Evolutionary conservation across 2,797 vertebrate species (phyloP).

Genomic region (Chelon auratus): DNA sequence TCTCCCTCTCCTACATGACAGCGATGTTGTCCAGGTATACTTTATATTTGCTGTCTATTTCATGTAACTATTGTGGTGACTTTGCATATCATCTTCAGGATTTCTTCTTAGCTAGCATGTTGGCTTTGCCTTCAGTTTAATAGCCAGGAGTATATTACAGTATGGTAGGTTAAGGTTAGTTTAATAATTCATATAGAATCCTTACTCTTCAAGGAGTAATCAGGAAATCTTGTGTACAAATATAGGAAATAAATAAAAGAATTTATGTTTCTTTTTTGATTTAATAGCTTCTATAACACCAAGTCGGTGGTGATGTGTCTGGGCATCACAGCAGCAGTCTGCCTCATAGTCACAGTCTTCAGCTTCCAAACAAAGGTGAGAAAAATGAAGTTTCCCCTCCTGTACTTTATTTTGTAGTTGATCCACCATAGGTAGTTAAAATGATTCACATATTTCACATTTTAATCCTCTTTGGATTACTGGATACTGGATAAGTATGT

Average conservation of each 20-base stretch:
- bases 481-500: no score
- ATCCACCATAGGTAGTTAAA: neutral
- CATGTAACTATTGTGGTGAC: neutral
- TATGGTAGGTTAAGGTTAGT: neutral
- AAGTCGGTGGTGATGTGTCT: slow-evolving; percentile 93
- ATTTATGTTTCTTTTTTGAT: slow-evolving; percentile 3
- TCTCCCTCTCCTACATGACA: slow-evolving; percentile 95
- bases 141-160: neutral
- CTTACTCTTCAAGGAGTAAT: no score
- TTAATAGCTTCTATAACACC: slow-evolving; percentile 91
- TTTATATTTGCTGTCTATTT: slow-evolving; percentile 10
- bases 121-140: slow-evolving; percentile 5
- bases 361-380: slow-evolving; percentile 95
- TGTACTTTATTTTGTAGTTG: neutral
- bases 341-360: slow-evolving; percentile 91
- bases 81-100: slow-evolving; percentile 15
- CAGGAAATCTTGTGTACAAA: neutral
- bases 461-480: neutral
- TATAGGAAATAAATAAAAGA: neutral
- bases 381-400: neutral
- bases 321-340: slow-evolving; percentile 91
- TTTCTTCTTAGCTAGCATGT: slow-evolving; percentile 10
- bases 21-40: slow-evolving; percentile 94
- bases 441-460: neutral
- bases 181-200: neutral